A percentile compares a stretch with the other conserved stretches of the same genome.
Conservation (phyloP, 1,140 invertebrate genomes). For the Meloidogyne hapla region DNA sequence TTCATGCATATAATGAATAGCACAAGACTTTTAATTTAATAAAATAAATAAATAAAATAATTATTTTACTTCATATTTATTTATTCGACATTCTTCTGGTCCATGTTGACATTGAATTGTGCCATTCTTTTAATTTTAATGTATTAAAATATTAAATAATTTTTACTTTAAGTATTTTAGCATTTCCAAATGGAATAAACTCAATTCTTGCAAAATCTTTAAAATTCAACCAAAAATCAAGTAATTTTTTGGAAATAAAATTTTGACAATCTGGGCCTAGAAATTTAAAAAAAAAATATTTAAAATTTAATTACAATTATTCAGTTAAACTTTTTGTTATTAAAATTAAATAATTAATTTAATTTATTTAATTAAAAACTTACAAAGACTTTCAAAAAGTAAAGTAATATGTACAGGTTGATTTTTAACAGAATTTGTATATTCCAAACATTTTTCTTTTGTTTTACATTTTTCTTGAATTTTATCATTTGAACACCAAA, state of each 20-base stretch:
- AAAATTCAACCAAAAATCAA: slow-evolving; percentile 21
- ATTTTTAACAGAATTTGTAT: slow-evolving; percentile 21
- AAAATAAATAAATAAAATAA: background rate
- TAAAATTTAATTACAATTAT: too few species aligned
- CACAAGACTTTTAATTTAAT: slow-evolving; percentile 22
- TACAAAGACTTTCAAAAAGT: slow-evolving; percentile 33
- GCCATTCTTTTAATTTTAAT: slow-evolving; percentile 20
- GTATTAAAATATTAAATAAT: background rate
- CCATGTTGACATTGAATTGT: slow-evolving; percentile 38
- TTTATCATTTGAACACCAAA: slow-evolving; percentile 36
- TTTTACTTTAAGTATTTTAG: slow-evolving; percentile 30
- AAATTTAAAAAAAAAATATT: slow-evolving; percentile 8
- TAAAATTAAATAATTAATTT: too few species aligned
- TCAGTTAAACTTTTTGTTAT: too few species aligned
- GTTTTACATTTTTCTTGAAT: slow-evolving; percentile 20
- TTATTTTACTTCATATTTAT: slow-evolving; percentile 28
- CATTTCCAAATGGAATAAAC: slow-evolving; percentile 35
- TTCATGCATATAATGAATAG: slow-evolving; percentile 33
- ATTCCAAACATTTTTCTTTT: slow-evolving; percentile 9
- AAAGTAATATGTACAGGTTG: slow-evolving; percentile 29
- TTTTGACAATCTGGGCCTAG: slow-evolving; percentile 31
- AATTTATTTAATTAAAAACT: too few species aligned
- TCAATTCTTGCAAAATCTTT: slow-evolving; percentile 25
- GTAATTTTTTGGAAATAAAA: slow-evolving; percentile 12
- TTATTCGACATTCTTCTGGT: slow-evolving; percentile 33